Percentiles rank a stretch among this genome's conserved stretches.
These are phyloP conservation scores for Myotis myotis DNA, from an alignment of 2,797 vertebrate genomes.

Conservation along the genomic window DNA sequence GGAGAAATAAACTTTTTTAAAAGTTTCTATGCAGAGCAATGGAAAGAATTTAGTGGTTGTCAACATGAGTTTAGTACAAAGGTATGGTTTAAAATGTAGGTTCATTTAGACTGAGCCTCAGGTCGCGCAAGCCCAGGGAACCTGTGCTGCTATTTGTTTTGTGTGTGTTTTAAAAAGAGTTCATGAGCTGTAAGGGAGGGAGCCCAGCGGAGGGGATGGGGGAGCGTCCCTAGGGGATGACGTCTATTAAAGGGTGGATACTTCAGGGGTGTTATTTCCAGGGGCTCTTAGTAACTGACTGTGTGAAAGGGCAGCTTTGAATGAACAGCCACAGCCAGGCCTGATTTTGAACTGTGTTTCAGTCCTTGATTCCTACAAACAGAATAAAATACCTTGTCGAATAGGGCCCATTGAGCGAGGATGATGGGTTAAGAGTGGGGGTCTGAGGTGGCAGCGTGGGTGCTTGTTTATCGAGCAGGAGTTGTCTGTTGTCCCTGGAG, in stretches of 20 bases:
- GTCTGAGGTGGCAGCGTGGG: slow-evolving; percentile 88
- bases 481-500: slow-evolving; percentile 89
- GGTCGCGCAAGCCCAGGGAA: slow-evolving; percentile 81
- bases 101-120: slow-evolving; percentile 85
- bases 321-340: slow-evolving; percentile 79
- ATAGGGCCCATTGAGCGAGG: slow-evolving; percentile 90
- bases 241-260: slow-evolving; percentile 31
- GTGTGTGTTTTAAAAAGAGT: slow-evolving; percentile 61
- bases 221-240: slow-evolving; percentile 30
- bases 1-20: slow-evolving; percentile 50
- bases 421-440: slow-evolving; percentile 93
- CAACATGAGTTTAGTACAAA: slow-evolving; percentile 91
- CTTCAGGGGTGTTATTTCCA: slow-evolving; percentile 63
- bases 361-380: slow-evolving; percentile 83
- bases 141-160: slow-evolving; percentile 76
- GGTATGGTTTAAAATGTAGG: slow-evolving; percentile 82
- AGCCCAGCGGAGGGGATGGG: background rate
- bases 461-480: slow-evolving; percentile 91
- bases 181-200: slow-evolving; percentile 41
- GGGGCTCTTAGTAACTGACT: slow-evolving; percentile 44
- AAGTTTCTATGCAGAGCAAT: slow-evolving; percentile 81
- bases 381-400: slow-evolving; percentile 93
- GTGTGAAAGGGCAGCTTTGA: slow-evolving; percentile 83
- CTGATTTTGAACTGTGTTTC: slow-evolving; percentile 86
- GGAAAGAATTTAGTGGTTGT: slow-evolving; percentile 92